Evolutionary conservation across 1,140 invertebrate species (phyloP).

Genomic region (Dinoponera quadriceps): DNA sequence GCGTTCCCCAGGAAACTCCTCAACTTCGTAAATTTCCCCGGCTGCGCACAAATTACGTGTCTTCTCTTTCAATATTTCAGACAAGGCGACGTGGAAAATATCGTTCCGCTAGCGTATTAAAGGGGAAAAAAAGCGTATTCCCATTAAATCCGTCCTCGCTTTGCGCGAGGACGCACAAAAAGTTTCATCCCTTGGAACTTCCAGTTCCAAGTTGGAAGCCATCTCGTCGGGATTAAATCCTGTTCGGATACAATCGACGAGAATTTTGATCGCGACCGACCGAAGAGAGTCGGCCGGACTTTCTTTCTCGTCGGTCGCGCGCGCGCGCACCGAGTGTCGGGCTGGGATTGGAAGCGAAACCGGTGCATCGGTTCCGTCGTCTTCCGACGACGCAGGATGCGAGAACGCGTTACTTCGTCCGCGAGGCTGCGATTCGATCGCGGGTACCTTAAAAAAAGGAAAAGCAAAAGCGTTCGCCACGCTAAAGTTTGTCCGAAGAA

Average conservation of each 20-base stretch:
- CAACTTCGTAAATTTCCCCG: conserved; percentile 1
- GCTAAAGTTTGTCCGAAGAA: background rate
- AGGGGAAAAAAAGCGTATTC: background rate
- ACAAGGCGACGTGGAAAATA: background rate
- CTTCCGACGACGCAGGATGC: background rate
- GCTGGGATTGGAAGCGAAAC: conserved; percentile 17
- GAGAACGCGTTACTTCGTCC: background rate
- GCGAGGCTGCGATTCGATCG: background rate
- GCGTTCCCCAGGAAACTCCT: background rate
- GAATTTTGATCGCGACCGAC: background rate
- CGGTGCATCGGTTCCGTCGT: background rate
- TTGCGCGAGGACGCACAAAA: background rate
- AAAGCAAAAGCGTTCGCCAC: too few relatives aligned
- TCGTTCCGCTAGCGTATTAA: background rate
- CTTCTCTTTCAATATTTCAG: conserved; percentile 23
- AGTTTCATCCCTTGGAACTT: background rate
- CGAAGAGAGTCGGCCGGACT: background rate
- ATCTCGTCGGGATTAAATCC: background rate
- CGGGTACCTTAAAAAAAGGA: too few relatives aligned
- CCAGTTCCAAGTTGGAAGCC: background rate
- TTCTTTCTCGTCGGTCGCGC: background rate
- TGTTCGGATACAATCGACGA: background rate
- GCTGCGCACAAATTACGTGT: background rate
- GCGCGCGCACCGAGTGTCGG: background rate
- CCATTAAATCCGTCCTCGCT: conserved; percentile 1